phyloP scores from a whole-genome alignment of 2,797 vertebrate species.

The Lacerta agilis region DNA sequence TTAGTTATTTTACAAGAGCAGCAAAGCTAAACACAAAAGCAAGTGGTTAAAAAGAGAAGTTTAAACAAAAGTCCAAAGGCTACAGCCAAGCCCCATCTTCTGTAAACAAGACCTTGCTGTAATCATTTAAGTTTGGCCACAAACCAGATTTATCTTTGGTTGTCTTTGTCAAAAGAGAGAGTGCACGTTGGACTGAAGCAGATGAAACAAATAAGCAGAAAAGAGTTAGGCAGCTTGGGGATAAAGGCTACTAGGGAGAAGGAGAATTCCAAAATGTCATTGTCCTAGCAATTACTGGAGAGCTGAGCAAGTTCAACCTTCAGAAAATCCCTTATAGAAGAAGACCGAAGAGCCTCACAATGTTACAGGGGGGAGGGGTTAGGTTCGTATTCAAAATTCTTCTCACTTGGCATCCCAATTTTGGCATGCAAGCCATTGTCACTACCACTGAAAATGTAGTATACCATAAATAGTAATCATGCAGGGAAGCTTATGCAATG shows the following conservation, averaged over 20 bases:
- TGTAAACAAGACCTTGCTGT: conserved; percentile 76
- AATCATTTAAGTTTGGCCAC: conserved; percentile 67
- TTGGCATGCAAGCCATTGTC: not conserved
- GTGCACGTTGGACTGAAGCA: conserved; percentile 50
- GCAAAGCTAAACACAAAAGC: conserved; percentile 77
- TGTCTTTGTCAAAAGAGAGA: conserved; percentile 56
- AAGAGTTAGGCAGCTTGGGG: not conserved
- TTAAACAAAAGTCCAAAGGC: conserved; percentile 78
- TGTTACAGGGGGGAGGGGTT: too few relatives aligned
- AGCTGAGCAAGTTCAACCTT: not conserved
- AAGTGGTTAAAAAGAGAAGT: conserved; percentile 77
- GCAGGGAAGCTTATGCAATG: not conserved
- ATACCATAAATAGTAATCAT: not conserved
- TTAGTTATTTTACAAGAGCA: conserved; percentile 79
- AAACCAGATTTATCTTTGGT: conserved; percentile 69
- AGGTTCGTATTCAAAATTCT: not conserved
- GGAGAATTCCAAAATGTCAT: conserved; percentile 20
- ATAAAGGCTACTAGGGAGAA: conserved; percentile 21
- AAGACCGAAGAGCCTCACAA: not conserved
- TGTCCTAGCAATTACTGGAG: not conserved
- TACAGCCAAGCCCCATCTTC: conserved; percentile 69
- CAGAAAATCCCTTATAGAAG: not conserved
- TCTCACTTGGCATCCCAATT: not conserved
- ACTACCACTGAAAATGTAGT: not conserved
- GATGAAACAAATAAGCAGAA: not conserved